phyloP scores from a whole-genome alignment of 1,140 invertebrate genomes.

The Pseudomyrmex sp. region DNA sequence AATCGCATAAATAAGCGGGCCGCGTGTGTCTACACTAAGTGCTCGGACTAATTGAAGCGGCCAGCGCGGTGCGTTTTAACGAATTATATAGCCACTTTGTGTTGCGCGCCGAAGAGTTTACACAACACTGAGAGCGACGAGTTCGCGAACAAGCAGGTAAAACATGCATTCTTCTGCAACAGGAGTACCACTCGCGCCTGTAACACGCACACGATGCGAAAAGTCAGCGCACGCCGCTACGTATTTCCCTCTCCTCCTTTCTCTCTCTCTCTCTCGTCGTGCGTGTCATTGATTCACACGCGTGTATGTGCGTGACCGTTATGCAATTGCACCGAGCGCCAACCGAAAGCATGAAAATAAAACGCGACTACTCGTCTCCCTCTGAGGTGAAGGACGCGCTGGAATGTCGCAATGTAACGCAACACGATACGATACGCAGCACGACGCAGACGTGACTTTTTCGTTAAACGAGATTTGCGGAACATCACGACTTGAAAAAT shows the following conservation, averaged over 20 bases:
- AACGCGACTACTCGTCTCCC: constrained; percentile 64
- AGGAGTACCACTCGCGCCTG: background rate
- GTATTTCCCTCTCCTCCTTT: background rate
- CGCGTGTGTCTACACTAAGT: constrained; percentile 19
- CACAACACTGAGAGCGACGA: too few species aligned
- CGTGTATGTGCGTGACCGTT: constrained; percentile 68
- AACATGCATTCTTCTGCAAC: constrained; percentile 58
- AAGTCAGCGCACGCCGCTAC: constrained; percentile 34
- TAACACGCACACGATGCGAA: constrained; percentile 23
- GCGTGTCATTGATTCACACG: constrained; percentile 33
- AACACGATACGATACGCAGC: background rate
- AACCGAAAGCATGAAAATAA: constrained; percentile 74
- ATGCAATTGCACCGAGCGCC: constrained; percentile 71
- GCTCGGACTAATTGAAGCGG: constrained; percentile 18
- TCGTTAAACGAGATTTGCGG: too few species aligned
- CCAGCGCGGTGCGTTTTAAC: background rate
- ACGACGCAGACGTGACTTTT: background rate
- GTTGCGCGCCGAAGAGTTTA: too few species aligned
- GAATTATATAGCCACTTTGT: constrained; percentile 8
- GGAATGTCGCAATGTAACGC: constrained; percentile 58
- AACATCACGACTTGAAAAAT: too few species aligned
- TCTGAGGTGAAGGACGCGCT: constrained; percentile 70
- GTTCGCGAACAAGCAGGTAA: background rate
- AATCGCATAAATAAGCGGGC: constrained; percentile 40
- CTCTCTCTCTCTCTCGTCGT: background rate